These are phyloP conservation scores for Siniperca scherzeri DNA, from an alignment of 2,797 vertebrate species.

Conservation along the genomic window DNA sequence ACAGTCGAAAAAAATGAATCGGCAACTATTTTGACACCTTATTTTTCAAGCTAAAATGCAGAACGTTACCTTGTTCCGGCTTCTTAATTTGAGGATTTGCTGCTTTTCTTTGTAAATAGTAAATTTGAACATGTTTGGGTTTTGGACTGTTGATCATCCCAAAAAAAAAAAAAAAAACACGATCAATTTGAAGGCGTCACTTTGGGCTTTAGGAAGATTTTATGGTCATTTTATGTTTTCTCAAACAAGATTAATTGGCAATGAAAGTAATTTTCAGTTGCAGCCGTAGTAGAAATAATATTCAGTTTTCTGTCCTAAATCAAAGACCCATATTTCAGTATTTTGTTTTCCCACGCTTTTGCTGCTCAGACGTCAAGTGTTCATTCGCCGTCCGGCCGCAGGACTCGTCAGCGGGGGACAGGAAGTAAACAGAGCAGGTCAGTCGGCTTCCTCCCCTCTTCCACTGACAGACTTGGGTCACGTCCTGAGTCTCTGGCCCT, in stretches of 20 bases:
- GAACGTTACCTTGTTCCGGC: no score
- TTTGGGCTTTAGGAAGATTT: no score
- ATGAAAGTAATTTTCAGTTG: not conserved
- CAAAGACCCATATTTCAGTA: not conserved
- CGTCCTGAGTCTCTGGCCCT: slow-evolving; percentile 52
- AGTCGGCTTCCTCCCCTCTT: slow-evolving; percentile 16
- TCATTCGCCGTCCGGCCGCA: not conserved
- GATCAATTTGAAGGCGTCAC: no score
- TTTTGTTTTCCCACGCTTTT: not conserved
- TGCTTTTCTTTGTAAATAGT: no score
- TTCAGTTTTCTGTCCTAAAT: not conserved
- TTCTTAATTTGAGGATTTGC: no score
- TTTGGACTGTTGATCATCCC: no score
- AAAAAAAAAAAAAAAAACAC: no score
- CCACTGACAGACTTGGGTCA: slow-evolving; percentile 33
- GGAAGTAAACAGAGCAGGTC: slow-evolving; percentile 49
- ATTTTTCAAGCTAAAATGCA: no score
- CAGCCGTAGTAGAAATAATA: not conserved
- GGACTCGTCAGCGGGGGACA: slow-evolving; percentile 18
- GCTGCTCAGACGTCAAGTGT: not conserved
- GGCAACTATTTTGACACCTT: not conserved
- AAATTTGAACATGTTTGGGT: no score
- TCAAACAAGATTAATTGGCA: not conserved
- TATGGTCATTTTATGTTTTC: not conserved
- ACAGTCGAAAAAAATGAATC: no score